phyloP scores from a whole-genome alignment of 2,113 vertebrate genomes.

The Accipiter cooperii region DNA sequence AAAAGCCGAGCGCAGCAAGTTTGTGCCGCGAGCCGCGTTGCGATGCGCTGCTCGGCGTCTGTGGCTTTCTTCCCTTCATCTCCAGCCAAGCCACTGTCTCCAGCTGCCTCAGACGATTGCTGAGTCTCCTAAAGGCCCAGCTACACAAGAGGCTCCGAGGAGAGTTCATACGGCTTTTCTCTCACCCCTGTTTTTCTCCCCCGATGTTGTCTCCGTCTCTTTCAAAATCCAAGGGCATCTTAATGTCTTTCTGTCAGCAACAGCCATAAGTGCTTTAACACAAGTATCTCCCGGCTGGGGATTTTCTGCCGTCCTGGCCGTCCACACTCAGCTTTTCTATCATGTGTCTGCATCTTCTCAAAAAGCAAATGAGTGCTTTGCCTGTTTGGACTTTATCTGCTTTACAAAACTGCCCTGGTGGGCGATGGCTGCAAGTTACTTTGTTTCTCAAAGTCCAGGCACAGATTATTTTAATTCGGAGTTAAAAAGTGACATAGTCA shows the following conservation, averaged over 20 bases:
- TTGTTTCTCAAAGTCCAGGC: neutral
- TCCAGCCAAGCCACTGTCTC: constrained; percentile 86
- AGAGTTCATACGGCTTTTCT: neutral
- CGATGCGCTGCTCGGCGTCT: neutral
- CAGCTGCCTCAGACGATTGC: constrained; percentile 71
- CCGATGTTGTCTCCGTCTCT: neutral
- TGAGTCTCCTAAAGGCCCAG: constrained; percentile 69
- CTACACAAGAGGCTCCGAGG: neutral
- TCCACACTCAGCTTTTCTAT: neutral
- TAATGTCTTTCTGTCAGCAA: neutral
- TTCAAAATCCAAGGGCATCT: neutral
- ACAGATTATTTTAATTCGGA: neutral
- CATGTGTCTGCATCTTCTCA: neutral
- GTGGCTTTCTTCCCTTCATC: constrained; percentile 28
- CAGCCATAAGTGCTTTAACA: neutral
- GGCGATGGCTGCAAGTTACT: neutral
- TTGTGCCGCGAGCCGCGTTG: neutral
- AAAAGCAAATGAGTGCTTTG: neutral
- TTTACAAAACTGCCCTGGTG: neutral
- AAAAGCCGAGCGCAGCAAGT: neutral
- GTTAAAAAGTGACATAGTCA: neutral
- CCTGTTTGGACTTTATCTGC: neutral
- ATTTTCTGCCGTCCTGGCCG: neutral
- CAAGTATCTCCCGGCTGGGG: neutral
- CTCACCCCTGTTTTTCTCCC: neutral